Base-by-base conservation (phyloP, 2,113 vertebrate genomes). In the Formicarius rufipectus region DNA sequence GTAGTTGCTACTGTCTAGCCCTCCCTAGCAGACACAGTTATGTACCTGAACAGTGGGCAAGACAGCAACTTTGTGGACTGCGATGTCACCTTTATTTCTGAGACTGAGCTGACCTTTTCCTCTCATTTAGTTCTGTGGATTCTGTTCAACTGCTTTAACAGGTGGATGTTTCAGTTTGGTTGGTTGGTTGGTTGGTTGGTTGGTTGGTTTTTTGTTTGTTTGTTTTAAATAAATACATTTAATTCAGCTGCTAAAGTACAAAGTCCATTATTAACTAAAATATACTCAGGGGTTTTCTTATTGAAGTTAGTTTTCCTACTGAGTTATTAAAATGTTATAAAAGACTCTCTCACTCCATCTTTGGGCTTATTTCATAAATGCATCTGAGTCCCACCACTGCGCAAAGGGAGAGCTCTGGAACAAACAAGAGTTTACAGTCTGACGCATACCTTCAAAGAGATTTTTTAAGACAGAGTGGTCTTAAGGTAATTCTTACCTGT, bases 331-430 rank as follows among this genome's bases (percentile, higher is more conserved):
- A 88, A 63, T 64, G 39, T 59, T 97, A 74, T 81, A 88, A 95
- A 94, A 95, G 87, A 95, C 92, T 95, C 95, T 93, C 95, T 95
- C 77, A 92, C 95, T 88, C 92, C 93, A 94, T 90, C 95, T 97
- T 95, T 96, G 95, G 93, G 93, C 60, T 77, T 92, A 37, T 71
- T 92, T 85, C 83, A 92, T 96, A 93, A 96, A 87, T 93, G 95
- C 90, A 96, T 60, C 85, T 52, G 52, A 74, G 75, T 86, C 86
- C 76, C 85, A 94, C 8, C 42, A 78, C 14, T 53, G 59, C 47
- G 68, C 55, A 74, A 83, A 85, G 52, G 55, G 40, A 90, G 91
- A 14, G 17, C 67, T 74, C 45, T 76, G 72, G 72, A 91, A 44
- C 55, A 90, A 94, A 71, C 10, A 59, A 31, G 73, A 35, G 2